phyloP scores from a whole-genome alignment of 2,113 vertebrate species.

The Sarotherodon lohbergeri region DNA sequence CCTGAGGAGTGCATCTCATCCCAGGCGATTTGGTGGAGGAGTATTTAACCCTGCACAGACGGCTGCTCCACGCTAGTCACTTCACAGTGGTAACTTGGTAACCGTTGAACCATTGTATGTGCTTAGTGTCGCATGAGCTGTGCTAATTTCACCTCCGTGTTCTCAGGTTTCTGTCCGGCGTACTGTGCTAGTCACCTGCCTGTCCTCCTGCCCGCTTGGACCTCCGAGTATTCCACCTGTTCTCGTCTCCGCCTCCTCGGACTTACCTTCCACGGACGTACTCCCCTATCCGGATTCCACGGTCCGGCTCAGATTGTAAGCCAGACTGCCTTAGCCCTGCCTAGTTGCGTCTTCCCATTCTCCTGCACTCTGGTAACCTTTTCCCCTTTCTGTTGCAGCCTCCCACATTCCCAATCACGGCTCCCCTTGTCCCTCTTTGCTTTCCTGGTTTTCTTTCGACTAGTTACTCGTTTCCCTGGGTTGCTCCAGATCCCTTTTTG shows the following conservation, averaged over 20 bases:
- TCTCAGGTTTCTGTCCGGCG: neutral
- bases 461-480: neutral
- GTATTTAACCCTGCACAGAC: neutral
- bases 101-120: neutral
- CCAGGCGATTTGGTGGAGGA: neutral
- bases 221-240: neutral
- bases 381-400: neutral
- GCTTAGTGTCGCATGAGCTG: neutral
- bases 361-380: neutral
- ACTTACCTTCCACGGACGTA: neutral
- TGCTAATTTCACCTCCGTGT: neutral
- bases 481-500: neutral
- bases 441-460: neutral
- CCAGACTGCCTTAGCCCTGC: neutral
- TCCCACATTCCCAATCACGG: neutral
- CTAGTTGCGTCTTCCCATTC: neutral
- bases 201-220: neutral
- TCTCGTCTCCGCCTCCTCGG: neutral
- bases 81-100: neutral
- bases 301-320: neutral
- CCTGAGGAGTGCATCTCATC: neutral
- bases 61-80: neutral
- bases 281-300: neutral
- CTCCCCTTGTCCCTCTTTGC: neutral
- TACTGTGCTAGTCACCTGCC: neutral